A percentile compares a stretch with the other conserved stretches of the same genome.
Evolutionary conservation across 2,797 vertebrate genomes (phyloP).

Genomic region (Cynopterus sphinx): DNA sequence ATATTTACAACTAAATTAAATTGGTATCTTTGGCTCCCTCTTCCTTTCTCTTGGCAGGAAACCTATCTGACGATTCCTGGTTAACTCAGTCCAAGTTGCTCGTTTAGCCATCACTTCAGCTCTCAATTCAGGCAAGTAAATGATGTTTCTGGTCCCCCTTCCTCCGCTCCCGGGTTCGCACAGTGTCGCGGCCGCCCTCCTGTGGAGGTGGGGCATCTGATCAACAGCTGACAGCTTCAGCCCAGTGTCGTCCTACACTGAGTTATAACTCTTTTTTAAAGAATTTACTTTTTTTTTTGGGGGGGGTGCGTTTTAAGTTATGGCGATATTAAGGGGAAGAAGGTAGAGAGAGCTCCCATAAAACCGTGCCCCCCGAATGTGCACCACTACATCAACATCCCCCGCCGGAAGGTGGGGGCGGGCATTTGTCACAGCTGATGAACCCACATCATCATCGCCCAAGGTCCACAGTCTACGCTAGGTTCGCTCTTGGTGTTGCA

Average conservation of each 20-base stretch:
- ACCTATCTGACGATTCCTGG: neutral
- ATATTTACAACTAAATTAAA: neutral
- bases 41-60: neutral
- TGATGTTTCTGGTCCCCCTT: neutral
- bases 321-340: neutral
- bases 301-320: neutral
- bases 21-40: neutral
- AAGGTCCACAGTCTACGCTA: neutral
- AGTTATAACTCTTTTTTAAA: neutral
- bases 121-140: neutral
- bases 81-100: neutral
- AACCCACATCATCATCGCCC: neutral
- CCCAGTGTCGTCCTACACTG: neutral
- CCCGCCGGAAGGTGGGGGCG: too few species aligned
- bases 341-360: neutral
- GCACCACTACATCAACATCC: neutral
- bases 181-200: accelerated
- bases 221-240: neutral
- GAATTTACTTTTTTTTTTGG: neutral
- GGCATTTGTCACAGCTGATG: neutral
- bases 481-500: neutral
- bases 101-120: neutral
- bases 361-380: too few species aligned
- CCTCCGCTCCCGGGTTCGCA: neutral
- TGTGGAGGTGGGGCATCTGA: neutral